These are phyloP conservation scores for Pluvialis apricaria DNA, from an alignment of 2,113 vertebrate genomes.

Conservation along the genomic window DNA sequence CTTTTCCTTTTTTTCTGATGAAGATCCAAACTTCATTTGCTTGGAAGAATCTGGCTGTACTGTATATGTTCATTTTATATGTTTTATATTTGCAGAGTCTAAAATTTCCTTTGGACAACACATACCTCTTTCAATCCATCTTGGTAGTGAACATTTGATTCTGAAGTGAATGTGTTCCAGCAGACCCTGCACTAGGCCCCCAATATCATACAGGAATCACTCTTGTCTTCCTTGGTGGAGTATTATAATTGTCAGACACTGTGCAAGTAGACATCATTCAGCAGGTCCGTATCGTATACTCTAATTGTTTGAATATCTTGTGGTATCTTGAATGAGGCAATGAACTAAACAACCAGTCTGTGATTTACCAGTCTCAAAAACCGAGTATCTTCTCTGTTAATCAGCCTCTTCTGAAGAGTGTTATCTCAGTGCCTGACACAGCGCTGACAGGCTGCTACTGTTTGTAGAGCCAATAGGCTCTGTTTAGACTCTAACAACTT, in stretches of 20 bases:
- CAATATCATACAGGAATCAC: background rate
- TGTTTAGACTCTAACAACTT: background rate
- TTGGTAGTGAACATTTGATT: background rate
- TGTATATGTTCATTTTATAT: background rate
- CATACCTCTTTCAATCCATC: background rate
- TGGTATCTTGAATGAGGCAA: background rate
- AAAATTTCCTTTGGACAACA: background rate
- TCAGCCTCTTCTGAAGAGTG: background rate
- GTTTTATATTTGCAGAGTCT: background rate
- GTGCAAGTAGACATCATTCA: background rate
- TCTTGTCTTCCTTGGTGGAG: background rate
- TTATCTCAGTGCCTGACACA: background rate
- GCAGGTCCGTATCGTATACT: background rate
- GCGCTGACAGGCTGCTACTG: background rate
- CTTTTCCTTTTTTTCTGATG: background rate
- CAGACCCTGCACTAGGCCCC: background rate
- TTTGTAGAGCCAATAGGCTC: background rate
- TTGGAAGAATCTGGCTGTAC: background rate
- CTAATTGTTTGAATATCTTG: background rate
- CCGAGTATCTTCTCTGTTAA: background rate
- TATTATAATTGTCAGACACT: background rate
- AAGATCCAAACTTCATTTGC: background rate
- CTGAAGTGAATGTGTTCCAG: background rate
- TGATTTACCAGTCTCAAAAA: background rate
- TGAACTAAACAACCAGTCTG: background rate